A percentile compares a stretch with the other conserved stretches of the same genome.
Conservation (phyloP, 1,140 invertebrate species). For the Lordiphosa collinella region DNA sequence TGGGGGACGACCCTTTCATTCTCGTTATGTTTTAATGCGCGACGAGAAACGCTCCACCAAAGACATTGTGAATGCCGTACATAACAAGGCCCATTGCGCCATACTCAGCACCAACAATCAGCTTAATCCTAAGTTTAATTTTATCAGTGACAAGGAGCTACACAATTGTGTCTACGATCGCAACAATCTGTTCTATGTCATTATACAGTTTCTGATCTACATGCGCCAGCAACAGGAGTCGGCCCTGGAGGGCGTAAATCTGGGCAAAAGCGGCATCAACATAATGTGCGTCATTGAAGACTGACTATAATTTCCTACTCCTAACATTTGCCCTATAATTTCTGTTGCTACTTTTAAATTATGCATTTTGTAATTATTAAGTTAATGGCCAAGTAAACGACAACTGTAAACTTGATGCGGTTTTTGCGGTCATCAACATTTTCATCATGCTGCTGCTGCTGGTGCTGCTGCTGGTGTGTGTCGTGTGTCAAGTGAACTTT, state of each 20-base stretch:
- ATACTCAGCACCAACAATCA: slow-evolving; percentile 62
- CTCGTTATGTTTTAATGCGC: slow-evolving; percentile 76
- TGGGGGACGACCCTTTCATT: slow-evolving; percentile 88
- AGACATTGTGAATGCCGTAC: slow-evolving; percentile 65
- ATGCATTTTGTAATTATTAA: slow-evolving; percentile 68
- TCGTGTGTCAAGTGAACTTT: slow-evolving; percentile 43
- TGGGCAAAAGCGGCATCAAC: slow-evolving; percentile 89
- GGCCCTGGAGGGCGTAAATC: slow-evolving; percentile 88
- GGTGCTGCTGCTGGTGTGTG: background rate
- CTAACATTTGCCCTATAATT: slow-evolving; percentile 13
- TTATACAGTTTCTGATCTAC: slow-evolving; percentile 89
- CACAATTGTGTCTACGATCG: slow-evolving; percentile 83
- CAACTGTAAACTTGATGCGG: slow-evolving; percentile 43
- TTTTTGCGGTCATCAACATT: slow-evolving; percentile 43
- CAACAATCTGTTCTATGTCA: slow-evolving; percentile 90
- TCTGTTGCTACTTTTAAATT: slow-evolving; percentile 64
- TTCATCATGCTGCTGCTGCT: slow-evolving; percentile 4
- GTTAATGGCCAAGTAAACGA: slow-evolving; percentile 40
- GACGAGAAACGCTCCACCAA: slow-evolving; percentile 80
- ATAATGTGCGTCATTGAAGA: slow-evolving; percentile 87
- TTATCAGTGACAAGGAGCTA: slow-evolving; percentile 78
- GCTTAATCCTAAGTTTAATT: slow-evolving; percentile 77
- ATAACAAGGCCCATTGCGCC: slow-evolving; percentile 75
- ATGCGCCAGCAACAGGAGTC: slow-evolving; percentile 88
- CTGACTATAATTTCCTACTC: slow-evolving; percentile 57